Conservation (phyloP, 2,888 invertebrate species). For the Globia sparganii region DNA sequence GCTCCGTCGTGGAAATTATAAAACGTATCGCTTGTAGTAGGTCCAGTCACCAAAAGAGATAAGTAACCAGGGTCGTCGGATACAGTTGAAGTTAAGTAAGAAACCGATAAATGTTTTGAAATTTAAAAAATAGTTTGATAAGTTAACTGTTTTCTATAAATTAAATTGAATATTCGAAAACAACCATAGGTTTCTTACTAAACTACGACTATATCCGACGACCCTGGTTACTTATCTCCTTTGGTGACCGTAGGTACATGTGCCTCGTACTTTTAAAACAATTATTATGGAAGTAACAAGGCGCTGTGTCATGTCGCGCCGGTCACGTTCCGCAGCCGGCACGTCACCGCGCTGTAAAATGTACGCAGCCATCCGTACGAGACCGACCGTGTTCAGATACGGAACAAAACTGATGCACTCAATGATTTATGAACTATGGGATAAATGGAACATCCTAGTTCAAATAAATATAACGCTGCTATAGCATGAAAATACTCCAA, state of each 20-base stretch:
- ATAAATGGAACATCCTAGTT: background rate
- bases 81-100: too few species aligned
- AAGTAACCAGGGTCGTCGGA: too few species aligned
- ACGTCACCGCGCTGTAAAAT: conserved; percentile 79
- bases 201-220: too few species aligned
- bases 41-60: too few species aligned
- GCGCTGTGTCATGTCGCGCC: conserved; percentile 67
- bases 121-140: too few species aligned
- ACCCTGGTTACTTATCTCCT: too few species aligned
- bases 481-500: background rate
- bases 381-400: conserved; percentile 74
- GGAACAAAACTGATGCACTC: conserved; percentile 53
- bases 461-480: background rate
- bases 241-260: too few species aligned
- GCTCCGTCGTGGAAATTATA: conserved; percentile 27
- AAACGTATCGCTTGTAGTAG: conserved; percentile 51
- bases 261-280: conserved; percentile 71
- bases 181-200: too few species aligned
- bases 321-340: conserved; percentile 77
- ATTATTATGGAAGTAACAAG: conserved; percentile 74
- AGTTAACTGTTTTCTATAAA: too few species aligned
- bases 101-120: too few species aligned
- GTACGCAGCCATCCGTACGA: conserved; percentile 80
- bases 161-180: too few species aligned
- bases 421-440: background rate